Percentiles rank a stretch among this genome's conserved stretches.
Conservation (phyloP, 2,888 invertebrate genomes). For the Cloeon dipterum region DNA sequence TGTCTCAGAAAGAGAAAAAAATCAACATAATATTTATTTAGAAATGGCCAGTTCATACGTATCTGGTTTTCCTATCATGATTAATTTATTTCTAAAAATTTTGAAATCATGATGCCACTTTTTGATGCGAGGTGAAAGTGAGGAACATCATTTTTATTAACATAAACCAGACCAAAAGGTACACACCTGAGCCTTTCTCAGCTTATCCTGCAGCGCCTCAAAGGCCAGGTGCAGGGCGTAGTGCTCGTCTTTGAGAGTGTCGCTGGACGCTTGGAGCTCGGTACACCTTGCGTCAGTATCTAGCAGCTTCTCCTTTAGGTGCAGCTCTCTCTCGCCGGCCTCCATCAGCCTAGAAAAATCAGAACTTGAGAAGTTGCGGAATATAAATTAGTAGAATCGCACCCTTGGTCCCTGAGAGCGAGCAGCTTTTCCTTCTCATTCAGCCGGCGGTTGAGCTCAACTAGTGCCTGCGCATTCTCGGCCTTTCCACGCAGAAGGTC, state of each 20-base stretch:
- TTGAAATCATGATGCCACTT: too few species aligned
- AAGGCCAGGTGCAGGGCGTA: conserved; percentile 84
- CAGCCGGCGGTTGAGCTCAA: conserved; percentile 63
- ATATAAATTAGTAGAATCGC: conserved; percentile 6
- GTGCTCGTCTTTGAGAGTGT: conserved; percentile 80
- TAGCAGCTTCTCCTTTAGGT: conserved; percentile 46
- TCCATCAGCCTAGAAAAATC: conserved; percentile 36
- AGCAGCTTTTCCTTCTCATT: conserved; percentile 66
- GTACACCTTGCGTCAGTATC: conserved; percentile 45
- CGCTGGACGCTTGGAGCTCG: conserved; percentile 62
- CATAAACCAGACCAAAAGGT: background rate
- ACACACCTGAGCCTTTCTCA: conserved; percentile 52
- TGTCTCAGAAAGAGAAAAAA: too few species aligned
- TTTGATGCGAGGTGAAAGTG: too few species aligned
- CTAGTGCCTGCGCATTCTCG: conserved; percentile 82
- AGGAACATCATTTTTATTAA: too few species aligned
- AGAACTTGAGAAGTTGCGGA: background rate
- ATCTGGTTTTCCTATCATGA: too few species aligned
- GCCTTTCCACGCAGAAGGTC: conserved; percentile 72
- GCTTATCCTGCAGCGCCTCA: conserved; percentile 69
- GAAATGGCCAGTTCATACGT: too few species aligned
- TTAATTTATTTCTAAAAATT: too few species aligned
- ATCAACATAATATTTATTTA: too few species aligned
- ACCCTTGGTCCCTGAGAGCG: conserved; percentile 48
- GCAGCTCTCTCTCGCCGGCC: conserved; percentile 34